Base-by-base conservation (phyloP, 2,797 vertebrate species). In the Luscinia megarhynchos region DNA sequence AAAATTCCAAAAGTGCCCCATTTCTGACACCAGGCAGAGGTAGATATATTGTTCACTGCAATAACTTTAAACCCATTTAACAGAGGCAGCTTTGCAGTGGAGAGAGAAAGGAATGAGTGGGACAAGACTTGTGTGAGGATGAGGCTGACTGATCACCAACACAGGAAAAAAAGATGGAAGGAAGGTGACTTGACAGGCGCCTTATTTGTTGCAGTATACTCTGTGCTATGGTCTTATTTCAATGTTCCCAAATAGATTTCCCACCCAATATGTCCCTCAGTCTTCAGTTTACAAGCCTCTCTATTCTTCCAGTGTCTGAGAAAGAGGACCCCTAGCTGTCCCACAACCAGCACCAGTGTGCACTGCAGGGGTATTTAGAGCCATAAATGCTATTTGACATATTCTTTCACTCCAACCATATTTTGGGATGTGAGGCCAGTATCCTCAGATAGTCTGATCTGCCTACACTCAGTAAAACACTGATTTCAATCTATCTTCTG, bases 1-100 rank as follows among this genome's bases (percentile, higher is more conserved):
- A 89, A 87, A 95, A 94, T 89, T 89, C 89, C 90, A 8, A 15
- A 95, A 92, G 61, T 16, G 53, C 74, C 89, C 38, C n/a, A 67
- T 64, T 90, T 90, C 63, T 87, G 74, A 90, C 57, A 90, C 45
- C 50, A 58, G 2, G 4, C 2, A 22, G 74, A 89, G 50, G 14
- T 36, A 83, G 53, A 48, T 84, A 64, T 21, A n/a, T 38, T 48
- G 32, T 62, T 74, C 57, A 63, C 40, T 45, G 26, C 46, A 62
- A 3, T 1, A 5, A 64, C 12, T 68, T 78, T 72, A 73, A 88
- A 67, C n/a, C 18, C 41, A 40, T 7, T 0, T 40, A 83, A 67
- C 16, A 64, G 81, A 61, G 27, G 32, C 7, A 11, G 38, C 16
- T 36, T 30, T 70, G 41, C 38, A 45, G 23, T 5, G 6, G n/a